Percentiles rank a stretch among this genome's conserved stretches.
These are phyloP conservation scores for Bombus polaris DNA, from an alignment of 1,140 invertebrate species.

Conservation along the genomic window DNA sequence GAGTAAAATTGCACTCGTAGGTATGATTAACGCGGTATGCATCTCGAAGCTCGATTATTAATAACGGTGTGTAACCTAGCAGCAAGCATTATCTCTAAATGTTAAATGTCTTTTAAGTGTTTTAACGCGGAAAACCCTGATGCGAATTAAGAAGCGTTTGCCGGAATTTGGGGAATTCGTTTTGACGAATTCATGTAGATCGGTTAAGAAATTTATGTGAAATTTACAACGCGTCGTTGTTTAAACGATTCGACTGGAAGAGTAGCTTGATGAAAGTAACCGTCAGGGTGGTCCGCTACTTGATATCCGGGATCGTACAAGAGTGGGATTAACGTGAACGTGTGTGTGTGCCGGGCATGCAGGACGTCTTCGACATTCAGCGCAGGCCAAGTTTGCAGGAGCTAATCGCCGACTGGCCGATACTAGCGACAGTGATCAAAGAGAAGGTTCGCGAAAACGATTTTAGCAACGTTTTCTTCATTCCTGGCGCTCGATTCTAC, in stretches of 20 bases:
- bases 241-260: not conserved
- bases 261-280: too few species aligned
- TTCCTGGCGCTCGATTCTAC: slow-evolving; percentile 49
- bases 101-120: slow-evolving; percentile 2
- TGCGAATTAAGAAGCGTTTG: not conserved
- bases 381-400: slow-evolving; percentile 86
- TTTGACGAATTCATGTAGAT: not conserved
- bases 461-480: slow-evolving; percentile 54
- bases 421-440: slow-evolving; percentile 84
- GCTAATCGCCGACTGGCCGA: slow-evolving; percentile 86
- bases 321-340: slow-evolving; percentile 67
- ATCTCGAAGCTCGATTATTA: slow-evolving; percentile 27
- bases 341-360: slow-evolving; percentile 77
- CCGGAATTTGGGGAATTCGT: too few species aligned
- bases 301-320: slow-evolving; percentile 51
- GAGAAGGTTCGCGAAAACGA: slow-evolving; percentile 84
- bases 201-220: not conserved
- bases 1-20: not conserved
- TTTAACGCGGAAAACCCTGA: slow-evolving; percentile 18
- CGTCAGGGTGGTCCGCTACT: slow-evolving; percentile 32
- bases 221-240: not conserved
- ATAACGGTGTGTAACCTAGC: slow-evolving; percentile 36
- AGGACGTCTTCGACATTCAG: slow-evolving; percentile 86
- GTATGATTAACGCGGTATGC: slow-evolving; percentile 17
- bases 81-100: slow-evolving; percentile 71